Base-by-base conservation (phyloP, 2,888 invertebrate species). In the Liopterus haemorrhoidalis region DNA sequence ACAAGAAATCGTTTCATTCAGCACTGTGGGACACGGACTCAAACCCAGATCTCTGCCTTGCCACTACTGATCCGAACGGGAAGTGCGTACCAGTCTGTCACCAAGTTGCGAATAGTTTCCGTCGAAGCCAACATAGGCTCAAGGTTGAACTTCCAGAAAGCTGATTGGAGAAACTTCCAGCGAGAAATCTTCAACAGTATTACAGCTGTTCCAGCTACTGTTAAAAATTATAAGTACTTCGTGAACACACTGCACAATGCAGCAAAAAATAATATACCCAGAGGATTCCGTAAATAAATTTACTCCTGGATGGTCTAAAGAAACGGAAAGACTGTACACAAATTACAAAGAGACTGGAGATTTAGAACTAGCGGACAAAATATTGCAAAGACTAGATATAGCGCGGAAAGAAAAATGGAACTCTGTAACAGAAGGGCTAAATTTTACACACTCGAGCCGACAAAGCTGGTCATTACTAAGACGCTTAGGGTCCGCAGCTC, bases 271-370 rank as follows among this genome's bases (percentile, higher is more conserved):
- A 31, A 2, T 18, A 31, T 14, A 18, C 4, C 31, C 15, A 16
- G 31, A 18, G n/a, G 15, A 12, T 31, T 31, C 19, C 31, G 31
- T 31, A 14, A 16, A 31, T 16, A n/a, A 31, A 5, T 31, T 18
- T 12, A 5, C 15, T 31, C n/a, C 15, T 18, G 18, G 6, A 9
- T 18, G n/a, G n/a, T n/a, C n/a, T n/a, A n/a, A n/a, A n/a, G n/a
- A n/a, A n/a, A n/a, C n/a, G n/a, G n/a, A n/a, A n/a, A n/a, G n/a
- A n/a, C n/a, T n/a, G n/a, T n/a, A n/a, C n/a, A n/a, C n/a, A n/a
- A n/a, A n/a, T n/a, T n/a, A n/a, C n/a, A n/a, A n/a, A n/a, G n/a
- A n/a, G n/a, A n/a, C n/a, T n/a, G n/a, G n/a, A n/a, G n/a, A n/a
- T n/a, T n/a, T n/a, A n/a, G n/a, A n/a, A n/a, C n/a, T n/a, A n/a